phyloP scores from a whole-genome alignment of 2,797 vertebrate species.

The Gambelia wislizenii region DNA sequence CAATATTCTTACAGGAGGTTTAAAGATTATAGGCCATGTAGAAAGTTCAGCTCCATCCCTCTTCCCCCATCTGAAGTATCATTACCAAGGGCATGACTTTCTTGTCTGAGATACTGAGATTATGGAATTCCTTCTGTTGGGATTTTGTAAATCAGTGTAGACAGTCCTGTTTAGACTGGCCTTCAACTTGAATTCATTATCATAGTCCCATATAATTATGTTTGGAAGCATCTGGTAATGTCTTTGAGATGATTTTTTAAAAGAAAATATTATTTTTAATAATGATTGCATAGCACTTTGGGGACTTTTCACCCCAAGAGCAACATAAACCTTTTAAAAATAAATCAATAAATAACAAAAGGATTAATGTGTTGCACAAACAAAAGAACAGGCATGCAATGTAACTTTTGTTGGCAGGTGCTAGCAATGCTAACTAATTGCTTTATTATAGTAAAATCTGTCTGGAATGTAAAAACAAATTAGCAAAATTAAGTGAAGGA shows the following conservation, averaged over 20 bases:
- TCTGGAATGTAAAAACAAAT: neutral
- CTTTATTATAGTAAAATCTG: neutral
- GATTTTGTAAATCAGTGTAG: neutral
- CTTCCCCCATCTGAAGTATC: neutral
- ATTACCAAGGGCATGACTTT: neutral
- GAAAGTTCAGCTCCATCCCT: neutral
- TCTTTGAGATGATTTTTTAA: neutral
- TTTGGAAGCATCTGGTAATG: neutral
- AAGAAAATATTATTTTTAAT: neutral
- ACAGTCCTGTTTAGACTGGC: neutral
- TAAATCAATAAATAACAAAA: neutral
- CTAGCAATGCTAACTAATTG: neutral
- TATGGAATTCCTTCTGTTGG: neutral
- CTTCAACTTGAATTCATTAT: neutral
- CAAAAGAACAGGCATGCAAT: neutral
- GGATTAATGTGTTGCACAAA: neutral
- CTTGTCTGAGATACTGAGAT: neutral
- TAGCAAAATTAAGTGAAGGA: neutral
- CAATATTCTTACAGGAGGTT: neutral
- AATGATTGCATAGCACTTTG: neutral
- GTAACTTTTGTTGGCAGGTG: neutral
- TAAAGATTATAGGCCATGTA: neutral
- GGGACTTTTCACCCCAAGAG: neutral
- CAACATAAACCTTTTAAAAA: neutral
- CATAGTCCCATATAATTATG: neutral